phyloP scores from a whole-genome alignment of 1,140 invertebrate genomes.

The Tribolium castaneum region DNA sequence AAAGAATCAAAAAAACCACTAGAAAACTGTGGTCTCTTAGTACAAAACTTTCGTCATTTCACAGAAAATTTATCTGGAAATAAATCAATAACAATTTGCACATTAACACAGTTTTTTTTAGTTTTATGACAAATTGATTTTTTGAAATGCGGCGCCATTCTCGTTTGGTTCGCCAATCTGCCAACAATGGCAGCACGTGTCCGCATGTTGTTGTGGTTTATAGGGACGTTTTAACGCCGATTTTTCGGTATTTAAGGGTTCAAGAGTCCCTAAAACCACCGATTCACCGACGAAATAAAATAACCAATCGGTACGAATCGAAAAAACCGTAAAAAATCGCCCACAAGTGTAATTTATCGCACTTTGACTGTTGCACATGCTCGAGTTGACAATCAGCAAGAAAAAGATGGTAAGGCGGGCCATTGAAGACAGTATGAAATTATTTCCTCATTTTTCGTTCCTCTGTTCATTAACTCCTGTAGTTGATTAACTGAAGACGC shows the following conservation, averaged over 20 bases:
- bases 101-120: no score
- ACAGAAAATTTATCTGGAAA: no score
- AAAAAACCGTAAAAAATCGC: background rate
- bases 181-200: background rate
- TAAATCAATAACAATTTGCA: no score
- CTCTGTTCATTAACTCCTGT: background rate
- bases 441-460: background rate
- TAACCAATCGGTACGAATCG: background rate
- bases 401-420: background rate
- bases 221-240: background rate
- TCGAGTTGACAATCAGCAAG: background rate
- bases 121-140: no score
- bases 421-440: background rate
- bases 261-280: background rate
- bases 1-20: no score
- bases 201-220: background rate
- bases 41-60: no score
- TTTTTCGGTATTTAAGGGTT: background rate
- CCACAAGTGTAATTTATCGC: background rate
- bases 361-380: background rate
- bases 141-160: background rate
- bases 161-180: background rate
- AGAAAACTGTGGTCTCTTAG: no score
- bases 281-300: background rate
- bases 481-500: background rate